Evolutionary conservation across 2,888 invertebrate genomes (phyloP).

Genomic region (Lutraria lutraria): DNA sequence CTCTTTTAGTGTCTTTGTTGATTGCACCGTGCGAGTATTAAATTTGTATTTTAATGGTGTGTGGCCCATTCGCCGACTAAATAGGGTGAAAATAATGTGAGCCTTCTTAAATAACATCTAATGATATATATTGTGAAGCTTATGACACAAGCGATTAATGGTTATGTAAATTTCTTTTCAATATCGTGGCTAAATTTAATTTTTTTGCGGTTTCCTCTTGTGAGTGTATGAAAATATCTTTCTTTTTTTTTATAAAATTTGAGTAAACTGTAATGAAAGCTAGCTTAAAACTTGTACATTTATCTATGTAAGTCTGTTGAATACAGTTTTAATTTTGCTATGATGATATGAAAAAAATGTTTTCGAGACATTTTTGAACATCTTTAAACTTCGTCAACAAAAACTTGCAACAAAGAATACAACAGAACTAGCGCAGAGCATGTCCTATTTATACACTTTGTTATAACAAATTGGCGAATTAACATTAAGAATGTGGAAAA

Average conservation of each 20-base stretch:
- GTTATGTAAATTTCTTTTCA: constrained; percentile 19
- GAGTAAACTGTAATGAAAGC: background rate
- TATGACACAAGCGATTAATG: constrained; percentile 7
- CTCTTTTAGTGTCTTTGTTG: background rate
- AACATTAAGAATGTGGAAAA: too few relatives aligned
- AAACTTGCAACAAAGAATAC: too few relatives aligned
- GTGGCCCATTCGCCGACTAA: background rate
- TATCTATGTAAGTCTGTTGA: too few relatives aligned
- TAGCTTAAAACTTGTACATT: background rate
- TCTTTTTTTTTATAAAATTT: background rate
- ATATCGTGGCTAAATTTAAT: background rate
- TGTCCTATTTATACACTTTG: too few relatives aligned
- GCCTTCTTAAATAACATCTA: background rate
- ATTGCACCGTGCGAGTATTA: background rate
- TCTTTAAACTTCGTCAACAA: too few relatives aligned
- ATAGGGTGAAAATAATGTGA: background rate
- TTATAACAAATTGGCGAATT: too few relatives aligned
- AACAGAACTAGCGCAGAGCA: too few relatives aligned
- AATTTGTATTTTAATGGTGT: constrained; percentile 8
- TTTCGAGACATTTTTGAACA: too few relatives aligned
- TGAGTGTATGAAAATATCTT: background rate
- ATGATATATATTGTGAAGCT: background rate
- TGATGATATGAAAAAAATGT: too few relatives aligned
- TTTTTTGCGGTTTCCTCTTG: constrained; percentile 7
- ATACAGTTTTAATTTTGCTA: too few relatives aligned